Conservation (phyloP, 1,140 invertebrate genomes). For the Homalodisca vitripennis region DNA sequence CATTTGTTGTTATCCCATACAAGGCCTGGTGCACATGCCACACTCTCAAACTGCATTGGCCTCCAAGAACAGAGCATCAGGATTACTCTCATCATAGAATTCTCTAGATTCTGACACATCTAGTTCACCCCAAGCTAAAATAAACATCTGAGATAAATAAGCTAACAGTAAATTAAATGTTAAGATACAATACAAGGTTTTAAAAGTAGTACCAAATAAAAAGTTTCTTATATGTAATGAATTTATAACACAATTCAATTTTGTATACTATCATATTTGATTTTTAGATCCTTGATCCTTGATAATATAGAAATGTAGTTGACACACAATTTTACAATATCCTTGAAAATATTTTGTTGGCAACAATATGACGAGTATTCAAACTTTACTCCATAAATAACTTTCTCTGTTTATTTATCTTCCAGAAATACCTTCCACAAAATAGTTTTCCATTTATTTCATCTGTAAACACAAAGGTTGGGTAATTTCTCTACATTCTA, state of each 20-base stretch:
- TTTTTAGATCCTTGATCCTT: not conserved
- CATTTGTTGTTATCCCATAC: constrained; percentile 24
- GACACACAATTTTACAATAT: too few species aligned
- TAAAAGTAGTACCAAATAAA: not conserved
- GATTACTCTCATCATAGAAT: not conserved
- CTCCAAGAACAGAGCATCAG: constrained; percentile 9
- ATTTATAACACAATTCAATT: not conserved
- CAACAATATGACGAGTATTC: too few species aligned
- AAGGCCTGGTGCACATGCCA: constrained; percentile 17
- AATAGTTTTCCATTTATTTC: too few species aligned
- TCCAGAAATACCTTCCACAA: too few species aligned
- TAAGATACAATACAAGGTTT: not conserved
- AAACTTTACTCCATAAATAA: too few species aligned
- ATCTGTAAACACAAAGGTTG: too few species aligned
- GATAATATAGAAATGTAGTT: not conserved
- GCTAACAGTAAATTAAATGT: not conserved
- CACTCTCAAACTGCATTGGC: not conserved
- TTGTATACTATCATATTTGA: not conserved
- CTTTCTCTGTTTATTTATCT: too few species aligned
- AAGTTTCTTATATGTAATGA: not conserved
- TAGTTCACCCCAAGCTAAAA: not conserved
- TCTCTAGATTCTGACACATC: constrained; percentile 5
- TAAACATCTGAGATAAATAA: not conserved
- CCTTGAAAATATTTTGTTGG: too few species aligned
- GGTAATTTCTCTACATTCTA: too few species aligned